Evolutionary conservation across 2,113 vertebrate species (phyloP).

Genomic region (Ploceus nigricollis): DNA sequence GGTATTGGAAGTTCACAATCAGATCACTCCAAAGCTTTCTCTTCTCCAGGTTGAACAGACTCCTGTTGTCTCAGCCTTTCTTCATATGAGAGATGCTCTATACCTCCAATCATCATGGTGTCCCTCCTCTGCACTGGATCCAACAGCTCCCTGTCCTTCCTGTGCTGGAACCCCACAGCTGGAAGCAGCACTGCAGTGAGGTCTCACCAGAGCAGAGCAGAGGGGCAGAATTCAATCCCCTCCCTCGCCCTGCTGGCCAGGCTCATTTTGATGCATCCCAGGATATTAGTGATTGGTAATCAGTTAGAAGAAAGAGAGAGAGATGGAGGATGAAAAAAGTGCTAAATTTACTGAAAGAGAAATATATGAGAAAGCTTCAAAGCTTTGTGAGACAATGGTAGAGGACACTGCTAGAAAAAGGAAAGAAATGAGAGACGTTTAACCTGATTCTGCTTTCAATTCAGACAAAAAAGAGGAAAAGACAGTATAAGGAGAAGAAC

Average conservation of each 20-base stretch:
- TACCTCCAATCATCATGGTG: too few relatives aligned
- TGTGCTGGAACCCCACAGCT: neutral
- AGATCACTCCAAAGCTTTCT: neutral
- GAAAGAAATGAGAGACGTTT: neutral
- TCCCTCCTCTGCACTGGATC: fast-evolving
- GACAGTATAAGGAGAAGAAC: neutral
- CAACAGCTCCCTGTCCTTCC: fast-evolving
- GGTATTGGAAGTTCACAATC: neutral
- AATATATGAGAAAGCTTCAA: neutral
- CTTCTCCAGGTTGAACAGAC: neutral
- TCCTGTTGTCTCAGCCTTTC: neutral
- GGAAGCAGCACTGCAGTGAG: too few relatives aligned
- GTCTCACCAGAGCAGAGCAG: neutral
- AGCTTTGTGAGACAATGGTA: neutral
- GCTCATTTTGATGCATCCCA: neutral
- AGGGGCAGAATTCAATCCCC: neutral
- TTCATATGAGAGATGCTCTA: neutral
- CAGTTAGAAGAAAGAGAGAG: neutral
- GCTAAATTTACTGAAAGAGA: neutral
- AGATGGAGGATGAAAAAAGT: neutral
- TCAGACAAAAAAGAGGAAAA: neutral
- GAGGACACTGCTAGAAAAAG: neutral
- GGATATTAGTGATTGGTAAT: neutral
- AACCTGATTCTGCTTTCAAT: neutral
- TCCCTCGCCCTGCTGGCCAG: fast-evolving